Evolutionary conservation across 92 coral and sea anemone genomes (phyloP).

Genomic region (Siderastrea radians): DNA sequence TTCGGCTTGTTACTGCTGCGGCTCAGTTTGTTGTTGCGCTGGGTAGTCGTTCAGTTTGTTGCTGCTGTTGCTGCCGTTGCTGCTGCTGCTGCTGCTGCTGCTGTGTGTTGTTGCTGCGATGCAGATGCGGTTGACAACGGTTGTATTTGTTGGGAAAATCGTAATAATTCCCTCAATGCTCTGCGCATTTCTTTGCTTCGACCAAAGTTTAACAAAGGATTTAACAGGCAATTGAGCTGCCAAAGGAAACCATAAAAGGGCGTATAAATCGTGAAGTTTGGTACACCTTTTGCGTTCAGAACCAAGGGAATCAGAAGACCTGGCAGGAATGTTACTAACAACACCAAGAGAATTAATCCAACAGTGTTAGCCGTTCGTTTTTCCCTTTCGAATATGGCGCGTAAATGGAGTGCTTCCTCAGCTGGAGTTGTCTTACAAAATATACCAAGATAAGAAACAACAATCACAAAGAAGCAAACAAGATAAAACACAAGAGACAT

Average conservation of each 20-base stretch:
- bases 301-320: background rate
- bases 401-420: background rate
- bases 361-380: no score
- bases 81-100: background rate
- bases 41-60: background rate
- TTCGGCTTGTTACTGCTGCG: no score
- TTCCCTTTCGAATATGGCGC: background rate
- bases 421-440: background rate
- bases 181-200: background rate
- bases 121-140: background rate
- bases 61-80: background rate
- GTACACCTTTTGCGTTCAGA: background rate
- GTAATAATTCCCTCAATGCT: background rate
- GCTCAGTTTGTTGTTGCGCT: no score
- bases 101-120: background rate
- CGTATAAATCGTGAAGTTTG: no score
- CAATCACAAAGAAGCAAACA: background rate
- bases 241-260: background rate
- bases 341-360: conserved; percentile 1
- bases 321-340: background rate
- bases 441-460: background rate
- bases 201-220: background rate
- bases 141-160: background rate
- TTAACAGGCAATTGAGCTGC: background rate
- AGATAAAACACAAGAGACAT: background rate